phyloP scores from a whole-genome alignment of 2,797 vertebrate genomes.

The Avahi laniger region DNA sequence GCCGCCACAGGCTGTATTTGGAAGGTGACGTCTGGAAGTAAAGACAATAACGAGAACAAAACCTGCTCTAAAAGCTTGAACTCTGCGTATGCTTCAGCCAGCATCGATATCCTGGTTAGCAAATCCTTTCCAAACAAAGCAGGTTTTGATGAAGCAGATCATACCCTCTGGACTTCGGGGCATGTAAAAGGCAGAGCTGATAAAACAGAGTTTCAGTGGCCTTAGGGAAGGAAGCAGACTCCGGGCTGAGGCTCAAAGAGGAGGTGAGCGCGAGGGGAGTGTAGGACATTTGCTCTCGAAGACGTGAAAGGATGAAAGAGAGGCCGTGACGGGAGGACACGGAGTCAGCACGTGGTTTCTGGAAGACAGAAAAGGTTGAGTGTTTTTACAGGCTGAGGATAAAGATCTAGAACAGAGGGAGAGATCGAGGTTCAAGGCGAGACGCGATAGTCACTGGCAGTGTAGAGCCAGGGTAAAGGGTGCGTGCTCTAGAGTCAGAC shows the following conservation, averaged over 20 bases:
- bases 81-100: no score
- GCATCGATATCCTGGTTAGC: no score
- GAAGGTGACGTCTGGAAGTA: not conserved
- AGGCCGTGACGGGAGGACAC: not conserved
- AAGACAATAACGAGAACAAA: not conserved
- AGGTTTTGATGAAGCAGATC: not conserved
- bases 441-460: accelerated
- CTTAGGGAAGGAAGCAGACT: not conserved
- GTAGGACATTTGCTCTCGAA: not conserved
- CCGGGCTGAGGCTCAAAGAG: not conserved
- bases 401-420: not conserved
- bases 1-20: not conserved
- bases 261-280: not conserved
- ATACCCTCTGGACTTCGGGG: not conserved
- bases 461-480: accelerated
- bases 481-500: not conserved
- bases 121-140: not conserved
- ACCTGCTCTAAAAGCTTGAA: not conserved
- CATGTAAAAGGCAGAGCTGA: not conserved
- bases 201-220: not conserved
- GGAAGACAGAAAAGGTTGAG: not conserved
- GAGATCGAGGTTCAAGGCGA: not conserved
- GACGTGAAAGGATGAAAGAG: not conserved
- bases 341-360: not conserved
- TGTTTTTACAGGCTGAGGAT: accelerated